Evolutionary conservation across 2,797 vertebrate species (phyloP).

Genomic region (Cyclura pinguis): DNA sequence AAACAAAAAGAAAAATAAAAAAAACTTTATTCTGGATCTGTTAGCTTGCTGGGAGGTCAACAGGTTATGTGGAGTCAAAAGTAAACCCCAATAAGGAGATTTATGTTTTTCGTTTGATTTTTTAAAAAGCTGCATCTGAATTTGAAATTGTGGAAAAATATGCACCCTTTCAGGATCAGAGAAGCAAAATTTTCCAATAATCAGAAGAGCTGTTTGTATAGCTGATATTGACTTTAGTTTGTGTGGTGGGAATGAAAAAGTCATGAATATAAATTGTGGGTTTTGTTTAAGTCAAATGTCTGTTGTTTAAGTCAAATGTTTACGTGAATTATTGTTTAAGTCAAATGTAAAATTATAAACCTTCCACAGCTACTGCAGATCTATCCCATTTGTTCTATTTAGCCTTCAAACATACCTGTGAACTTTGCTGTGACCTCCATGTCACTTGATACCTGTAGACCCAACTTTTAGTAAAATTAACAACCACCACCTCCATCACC

Average conservation of each 20-base stretch:
- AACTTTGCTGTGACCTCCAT: no score
- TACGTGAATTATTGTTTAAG: no score
- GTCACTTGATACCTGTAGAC: no score
- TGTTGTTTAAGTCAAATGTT: no score
- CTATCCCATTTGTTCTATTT: no score
- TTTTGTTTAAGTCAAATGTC: background rate
- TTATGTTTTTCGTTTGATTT: background rate
- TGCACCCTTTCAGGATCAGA: background rate
- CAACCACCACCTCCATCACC: no score
- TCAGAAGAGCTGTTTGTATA: background rate
- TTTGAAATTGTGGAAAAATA: background rate
- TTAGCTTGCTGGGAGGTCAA: background rate
- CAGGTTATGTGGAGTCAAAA: background rate
- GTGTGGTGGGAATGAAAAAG: background rate
- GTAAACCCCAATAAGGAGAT: background rate
- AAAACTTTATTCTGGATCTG: background rate
- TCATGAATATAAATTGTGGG: background rate
- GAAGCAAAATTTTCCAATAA: conserved; percentile 1
- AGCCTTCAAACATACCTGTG: no score
- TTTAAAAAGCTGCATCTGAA: background rate
- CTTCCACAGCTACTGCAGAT: no score
- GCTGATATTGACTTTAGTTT: background rate
- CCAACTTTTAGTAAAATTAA: no score
- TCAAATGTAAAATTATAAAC: no score
- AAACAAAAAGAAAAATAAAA: no score